These are phyloP conservation scores for Mastigias papua DNA, from an alignment of 30 jellyfish, hydroid and myxozoan species.

Conservation along the genomic window DNA sequence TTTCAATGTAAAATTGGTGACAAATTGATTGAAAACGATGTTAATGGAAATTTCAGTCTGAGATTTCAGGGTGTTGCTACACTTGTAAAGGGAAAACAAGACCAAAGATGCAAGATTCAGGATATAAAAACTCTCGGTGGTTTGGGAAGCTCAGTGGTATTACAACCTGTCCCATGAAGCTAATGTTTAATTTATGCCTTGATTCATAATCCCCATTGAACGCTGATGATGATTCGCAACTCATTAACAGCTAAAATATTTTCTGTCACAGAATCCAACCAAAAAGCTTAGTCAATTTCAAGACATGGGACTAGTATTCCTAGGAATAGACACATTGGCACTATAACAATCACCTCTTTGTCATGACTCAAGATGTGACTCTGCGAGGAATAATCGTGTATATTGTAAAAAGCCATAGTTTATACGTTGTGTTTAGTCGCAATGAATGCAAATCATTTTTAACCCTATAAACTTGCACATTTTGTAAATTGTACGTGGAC, in stretches of 20 bases:
- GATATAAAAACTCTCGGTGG: conserved; percentile 13
- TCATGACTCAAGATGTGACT: no score
- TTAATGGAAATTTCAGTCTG: neutral
- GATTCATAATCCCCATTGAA: neutral
- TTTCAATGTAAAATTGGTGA: conserved; percentile 48
- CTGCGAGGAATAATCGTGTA: no score
- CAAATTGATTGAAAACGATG: neutral
- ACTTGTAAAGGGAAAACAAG: conserved; percentile 31
- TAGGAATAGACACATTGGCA: no score
- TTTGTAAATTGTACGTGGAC: no score
- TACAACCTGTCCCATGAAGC: conserved; percentile 15
- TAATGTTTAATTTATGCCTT: conserved; percentile 19
- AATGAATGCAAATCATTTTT: no score
- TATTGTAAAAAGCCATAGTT: no score
- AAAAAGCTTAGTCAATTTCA: no score
- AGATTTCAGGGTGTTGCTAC: conserved; percentile 39
- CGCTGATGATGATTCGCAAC: neutral
- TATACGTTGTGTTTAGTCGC: no score
- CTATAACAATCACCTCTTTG: no score
- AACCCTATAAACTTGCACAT: no score
- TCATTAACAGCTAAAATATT: neutral
- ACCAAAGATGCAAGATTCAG: conserved; percentile 15
- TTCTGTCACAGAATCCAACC: no score
- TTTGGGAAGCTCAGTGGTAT: conserved; percentile 15
- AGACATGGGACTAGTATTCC: no score